Base-by-base conservation (phyloP, 2,113 vertebrate species). In the Thunnus thynnus region DNA sequence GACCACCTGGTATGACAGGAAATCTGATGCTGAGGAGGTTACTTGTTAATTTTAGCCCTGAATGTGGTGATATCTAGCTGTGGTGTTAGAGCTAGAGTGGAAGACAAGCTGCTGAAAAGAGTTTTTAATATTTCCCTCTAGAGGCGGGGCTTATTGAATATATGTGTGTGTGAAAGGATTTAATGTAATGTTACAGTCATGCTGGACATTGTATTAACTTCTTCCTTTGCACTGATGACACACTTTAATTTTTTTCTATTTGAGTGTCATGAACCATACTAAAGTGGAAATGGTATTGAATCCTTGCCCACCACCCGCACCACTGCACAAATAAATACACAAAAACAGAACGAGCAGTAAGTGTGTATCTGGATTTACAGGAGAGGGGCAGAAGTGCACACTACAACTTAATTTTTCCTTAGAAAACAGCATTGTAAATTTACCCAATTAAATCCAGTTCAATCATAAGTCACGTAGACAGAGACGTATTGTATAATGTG, bases 81-180 rank as follows among this genome's bases (percentile, higher is more conserved):
- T 0, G 52, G 48, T 36, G 12, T 56, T 20, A 65, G 10, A 73
- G 17, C 22, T 22, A 18, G 17, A 72, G 12, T 76, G 54, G 54
- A 66, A 50, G 25, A 61, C n/a, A 25, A 6, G 3, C 60, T 20
- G 20, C 8, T 51, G n/a, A 17, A 71, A 27, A 60, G 17, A 16
- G n/a, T 61, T 71, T 78, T 66, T 63, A 67, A 61, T 75, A 55
- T 72, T 65, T 9, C 22, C 65, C 14, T 22, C 7, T n/a, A 46
- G 82, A 46, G 91, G 91, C 20, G 89, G 58, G 16, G 83, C 82
- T n/a, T 27, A 5, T 9, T 58, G 41, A 27, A 12, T 50, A 20
- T 47, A 2, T 5, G 36, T 54, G 48, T 63, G 3, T 13, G 47
- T 13, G 44, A 22, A 22, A 22, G 22, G 22, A 22, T 22, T 22